A percentile compares a stretch with the other conserved stretches of the same genome.
Evolutionary conservation across 2,888 invertebrate species (phyloP).

Genomic region (Lymantria monacha): DNA sequence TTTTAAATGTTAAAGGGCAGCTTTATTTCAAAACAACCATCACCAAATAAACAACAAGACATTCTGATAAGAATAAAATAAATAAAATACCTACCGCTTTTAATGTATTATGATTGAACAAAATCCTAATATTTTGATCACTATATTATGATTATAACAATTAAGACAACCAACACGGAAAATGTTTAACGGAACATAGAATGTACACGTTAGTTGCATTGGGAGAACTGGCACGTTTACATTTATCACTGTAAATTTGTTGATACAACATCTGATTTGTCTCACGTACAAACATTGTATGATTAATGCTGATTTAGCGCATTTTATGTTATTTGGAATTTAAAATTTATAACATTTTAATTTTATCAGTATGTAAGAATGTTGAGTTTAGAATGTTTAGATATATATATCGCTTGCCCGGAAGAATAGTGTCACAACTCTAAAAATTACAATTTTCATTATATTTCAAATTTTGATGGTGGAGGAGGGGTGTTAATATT

Average conservation of each 20-base stretch:
- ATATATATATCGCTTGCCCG: too few relatives aligned
- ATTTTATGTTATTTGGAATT: conserved; percentile 2
- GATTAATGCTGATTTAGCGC: conserved; percentile 32
- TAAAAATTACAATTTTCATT: too few relatives aligned
- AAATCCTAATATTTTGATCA: too few relatives aligned
- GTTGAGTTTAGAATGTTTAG: too few relatives aligned
- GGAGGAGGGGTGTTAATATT: too few relatives aligned
- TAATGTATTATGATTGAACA: not conserved
- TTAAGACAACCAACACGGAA: conserved; percentile 10
- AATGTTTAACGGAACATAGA: conserved; percentile 27
- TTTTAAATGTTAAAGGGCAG: too few relatives aligned
- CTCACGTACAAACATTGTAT: conserved; percentile 59
- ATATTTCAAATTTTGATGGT: too few relatives aligned
- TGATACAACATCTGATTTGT: conserved; percentile 69
- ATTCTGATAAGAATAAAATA: not conserved
- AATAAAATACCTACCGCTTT: conserved; percentile 28
- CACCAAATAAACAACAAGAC: too few relatives aligned
- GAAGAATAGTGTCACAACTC: too few relatives aligned
- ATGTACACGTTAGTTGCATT: conserved; percentile 25
- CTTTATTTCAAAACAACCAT: too few relatives aligned
- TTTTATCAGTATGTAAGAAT: too few relatives aligned
- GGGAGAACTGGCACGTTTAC: conserved; percentile 51
- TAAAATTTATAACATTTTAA: too few relatives aligned
- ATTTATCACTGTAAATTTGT: conserved; percentile 66
- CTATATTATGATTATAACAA: not conserved